Base-by-base conservation (phyloP, 2,113 vertebrate species). In the Periophthalmodon schlosseri region DNA sequence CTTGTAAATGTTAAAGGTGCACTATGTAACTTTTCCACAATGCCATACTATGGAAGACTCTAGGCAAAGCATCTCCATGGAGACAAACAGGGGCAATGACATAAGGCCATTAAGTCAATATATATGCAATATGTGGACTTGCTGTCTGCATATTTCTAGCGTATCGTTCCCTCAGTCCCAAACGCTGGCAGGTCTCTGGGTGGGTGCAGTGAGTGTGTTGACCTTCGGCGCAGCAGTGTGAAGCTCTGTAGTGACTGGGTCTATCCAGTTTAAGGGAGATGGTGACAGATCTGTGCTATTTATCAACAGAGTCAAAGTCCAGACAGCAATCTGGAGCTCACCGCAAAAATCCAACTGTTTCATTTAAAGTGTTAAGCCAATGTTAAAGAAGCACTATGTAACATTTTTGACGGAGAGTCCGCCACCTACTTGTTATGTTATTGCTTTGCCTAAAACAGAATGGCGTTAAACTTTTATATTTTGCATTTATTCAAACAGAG, bases 301-400 rank as follows among this genome's bases (percentile, higher is more conserved):
- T 85, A 87, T 87, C 85, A 88, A 88, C 82, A 80, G 16, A 86
- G 83, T 64, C 89, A 88, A 90, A 92, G 91, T 86, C 84, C 88
- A 88, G 76, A 50, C 73, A 75, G 54, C 44, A 67, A 60, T 73
- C 78, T 69, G 21, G 34, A 68, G 57, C 76, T 81, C 24, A 68
- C 61, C 4, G 13, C 20, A 5, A 24, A 58, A 80, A 24, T 24
- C 50, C 39, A 44, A 11, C 39, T 44, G 39, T 44, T 44, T 44
- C 39, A 44, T 44, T 44, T 44, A 44, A 39, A 52, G 4, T 52
- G 16, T 18, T 50, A 15, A 4, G 49, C 49, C 49, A 18, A 18
- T 18, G 49, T 52, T 20, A 52, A 52, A 49, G 39, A 4, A 44
- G 9, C 39, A 44, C 36, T 39, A 39, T 39, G 36, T 39, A 39